These are phyloP conservation scores for Leptinotarsa defecta DNA, from an alignment of 1,140 invertebrate genomes.

Conservation along the genomic window DNA sequence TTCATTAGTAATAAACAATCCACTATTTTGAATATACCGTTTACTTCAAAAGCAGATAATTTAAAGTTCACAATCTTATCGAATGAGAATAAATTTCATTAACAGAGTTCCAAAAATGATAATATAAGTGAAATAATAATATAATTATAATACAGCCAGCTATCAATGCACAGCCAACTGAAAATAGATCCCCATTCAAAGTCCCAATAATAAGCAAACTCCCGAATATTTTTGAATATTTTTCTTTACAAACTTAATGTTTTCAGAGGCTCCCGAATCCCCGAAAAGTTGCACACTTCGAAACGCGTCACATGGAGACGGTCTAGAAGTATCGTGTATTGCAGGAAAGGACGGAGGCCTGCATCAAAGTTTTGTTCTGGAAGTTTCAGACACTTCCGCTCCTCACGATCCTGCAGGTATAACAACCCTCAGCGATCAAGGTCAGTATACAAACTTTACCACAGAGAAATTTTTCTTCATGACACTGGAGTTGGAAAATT, in stretches of 20 bases:
- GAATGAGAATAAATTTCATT: neutral
- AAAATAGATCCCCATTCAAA: neutral
- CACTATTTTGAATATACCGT: no score
- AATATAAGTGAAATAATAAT: neutral
- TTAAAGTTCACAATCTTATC: neutral
- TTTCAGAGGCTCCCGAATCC: slow-evolving; percentile 59
- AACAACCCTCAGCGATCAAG: slow-evolving; percentile 66
- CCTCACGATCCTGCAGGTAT: slow-evolving; percentile 57
- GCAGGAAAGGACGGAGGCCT: slow-evolving; percentile 81
- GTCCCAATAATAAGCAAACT: neutral
- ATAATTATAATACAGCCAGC: neutral
- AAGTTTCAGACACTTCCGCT: slow-evolving; percentile 72
- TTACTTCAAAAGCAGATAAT: no score
- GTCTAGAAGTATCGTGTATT: slow-evolving; percentile 74
- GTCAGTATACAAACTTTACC: slow-evolving; percentile 36
- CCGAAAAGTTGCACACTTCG: slow-evolving; percentile 70
- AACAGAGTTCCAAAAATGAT: neutral
- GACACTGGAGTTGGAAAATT: neutral
- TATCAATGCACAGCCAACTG: neutral
- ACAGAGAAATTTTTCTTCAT: neutral
- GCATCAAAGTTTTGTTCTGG: slow-evolving; percentile 80
- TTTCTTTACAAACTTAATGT: neutral
- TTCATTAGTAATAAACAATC: no score
- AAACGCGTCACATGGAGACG: slow-evolving; percentile 63
- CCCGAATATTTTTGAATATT: neutral